Conservation (phyloP, 2,797 vertebrate genomes). For the Platyrinchus mystaceus region DNA sequence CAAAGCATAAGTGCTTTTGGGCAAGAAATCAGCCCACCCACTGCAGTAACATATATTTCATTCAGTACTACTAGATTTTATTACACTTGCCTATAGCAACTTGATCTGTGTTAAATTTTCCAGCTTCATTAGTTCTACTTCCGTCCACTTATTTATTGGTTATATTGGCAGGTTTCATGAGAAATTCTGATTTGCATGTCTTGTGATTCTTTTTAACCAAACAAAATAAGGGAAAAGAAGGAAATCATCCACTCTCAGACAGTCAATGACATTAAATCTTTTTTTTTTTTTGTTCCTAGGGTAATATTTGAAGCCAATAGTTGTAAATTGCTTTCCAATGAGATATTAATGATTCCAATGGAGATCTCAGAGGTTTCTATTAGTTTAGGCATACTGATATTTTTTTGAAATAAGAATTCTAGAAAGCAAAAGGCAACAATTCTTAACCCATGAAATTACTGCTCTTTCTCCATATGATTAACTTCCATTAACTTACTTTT, state of each 20-base stretch:
- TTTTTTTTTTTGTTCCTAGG: neutral
- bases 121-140: neutral
- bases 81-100: neutral
- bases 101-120: neutral
- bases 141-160: neutral
- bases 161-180: neutral
- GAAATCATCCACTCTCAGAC: neutral
- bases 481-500: neutral
- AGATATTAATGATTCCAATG: neutral
- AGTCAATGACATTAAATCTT: neutral
- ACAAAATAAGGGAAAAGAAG: neutral
- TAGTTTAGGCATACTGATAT: neutral
- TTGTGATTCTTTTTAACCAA: neutral
- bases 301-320: neutral
- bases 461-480: neutral
- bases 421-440: neutral
- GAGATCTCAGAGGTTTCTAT: neutral
- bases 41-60: neutral
- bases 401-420: neutral
- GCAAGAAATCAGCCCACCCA: neutral
- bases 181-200: neutral
- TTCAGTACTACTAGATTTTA: neutral
- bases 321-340: neutral
- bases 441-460: neutral
- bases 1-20: neutral